phyloP scores from a whole-genome alignment of 2,888 invertebrate genomes.

The Maniola hyperantus region DNA sequence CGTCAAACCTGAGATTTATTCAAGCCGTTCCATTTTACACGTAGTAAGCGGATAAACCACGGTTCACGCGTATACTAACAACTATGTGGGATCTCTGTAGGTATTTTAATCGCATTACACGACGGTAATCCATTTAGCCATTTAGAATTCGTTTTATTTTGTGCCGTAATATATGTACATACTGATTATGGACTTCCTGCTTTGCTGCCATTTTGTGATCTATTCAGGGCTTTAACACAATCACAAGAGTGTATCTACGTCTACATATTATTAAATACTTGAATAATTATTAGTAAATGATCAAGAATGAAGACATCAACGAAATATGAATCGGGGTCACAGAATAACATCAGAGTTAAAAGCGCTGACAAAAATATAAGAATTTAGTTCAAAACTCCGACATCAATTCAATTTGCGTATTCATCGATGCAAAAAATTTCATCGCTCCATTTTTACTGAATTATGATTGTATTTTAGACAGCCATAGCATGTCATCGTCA shows the following conservation, averaged over 20 bases:
- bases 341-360: constrained; percentile 22
- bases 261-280: background rate
- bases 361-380: constrained; percentile 22
- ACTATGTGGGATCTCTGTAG: background rate
- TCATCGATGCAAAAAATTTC: constrained; percentile 55
- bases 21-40: background rate
- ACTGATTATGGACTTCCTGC: background rate
- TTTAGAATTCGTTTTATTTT: constrained; percentile 8
- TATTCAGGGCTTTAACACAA: background rate
- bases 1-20: constrained; percentile 3
- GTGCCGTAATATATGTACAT: background rate
- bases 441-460: constrained; percentile 23
- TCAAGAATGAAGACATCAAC: constrained; percentile 1
- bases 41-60: constrained; percentile 11
- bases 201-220: background rate
- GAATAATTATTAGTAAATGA: background rate
- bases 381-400: constrained; percentile 34
- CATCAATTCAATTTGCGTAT: constrained; percentile 54
- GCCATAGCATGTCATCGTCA: background rate
- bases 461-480: constrained; percentile 20
- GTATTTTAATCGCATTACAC: constrained; percentile 11
- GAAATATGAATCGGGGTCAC: constrained; percentile 30
- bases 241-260: background rate
- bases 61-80: constrained; percentile 11
- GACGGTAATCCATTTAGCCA: constrained; percentile 3